Evolutionary conservation across 2,797 vertebrate genomes (phyloP), one percentile per base, ranked within the genome.

Genomic region (Erethizon dorsatum): DNA sequence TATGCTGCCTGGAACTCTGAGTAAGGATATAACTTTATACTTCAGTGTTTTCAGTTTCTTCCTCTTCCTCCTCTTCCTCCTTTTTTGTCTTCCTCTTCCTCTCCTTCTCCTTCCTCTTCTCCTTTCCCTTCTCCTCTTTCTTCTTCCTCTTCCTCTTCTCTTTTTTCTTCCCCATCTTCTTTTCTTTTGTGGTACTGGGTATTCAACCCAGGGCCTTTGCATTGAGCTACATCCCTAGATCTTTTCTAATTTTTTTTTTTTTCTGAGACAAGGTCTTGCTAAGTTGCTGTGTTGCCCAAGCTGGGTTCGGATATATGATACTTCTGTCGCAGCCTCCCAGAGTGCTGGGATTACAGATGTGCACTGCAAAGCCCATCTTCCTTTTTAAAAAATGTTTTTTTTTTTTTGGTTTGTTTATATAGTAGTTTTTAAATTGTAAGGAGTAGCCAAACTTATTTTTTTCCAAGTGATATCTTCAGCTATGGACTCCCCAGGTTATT

Each of bases 381-480:
- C 8, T 52, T 77, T 47, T 77, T 6, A 28, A 75, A 50, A 75
- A 15, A 13, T n/a, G 4, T 78, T 50, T 73, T n/a, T 78, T 50
- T 73, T n/a, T 10, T 28, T 69, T 87, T 59, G 41, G 31, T 57
- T 79, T 61, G 52, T 22, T 83, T 86, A 14, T 54, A 31, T 61
- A 67, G 31, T 59, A 61, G 87, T 31, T 94, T 95, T 92, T 26
- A 75, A 89, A 45, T 18, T 80, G 31, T 61, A 45, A 83, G 10
- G 26, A 83, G 41, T 56, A 91, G 52, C 26, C 75, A 22, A 84
- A 69, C 31, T 83, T 17, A 57, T 82, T 87, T 47, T 56, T 78
- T 75, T n/a, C 14, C 7, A 47, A 89, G 52, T 63, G 52, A 28
- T 69, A 47, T 63, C 47, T 69, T 90, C 31, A 63, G 14, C 3